Evolutionary conservation across 2,888 invertebrate species (phyloP), one percentile per base, ranked within the genome.

Genomic region (Catocala fraxini): DNA sequence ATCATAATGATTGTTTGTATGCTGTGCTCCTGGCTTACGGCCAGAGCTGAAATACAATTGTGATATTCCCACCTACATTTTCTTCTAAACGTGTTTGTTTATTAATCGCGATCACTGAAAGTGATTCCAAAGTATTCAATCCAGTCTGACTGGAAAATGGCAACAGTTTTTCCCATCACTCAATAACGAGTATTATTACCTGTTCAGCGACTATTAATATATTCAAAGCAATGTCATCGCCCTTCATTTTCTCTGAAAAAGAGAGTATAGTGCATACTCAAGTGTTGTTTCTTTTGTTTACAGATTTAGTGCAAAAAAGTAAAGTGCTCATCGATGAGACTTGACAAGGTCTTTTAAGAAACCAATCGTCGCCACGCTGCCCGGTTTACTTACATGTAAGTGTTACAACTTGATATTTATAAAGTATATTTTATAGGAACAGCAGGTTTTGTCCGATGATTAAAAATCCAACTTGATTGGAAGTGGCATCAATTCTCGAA

Each of bases 251-350:
- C 5, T 52, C 11, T 42, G 35, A 33, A 33, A 15, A 25, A 10
- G 25, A 15, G 6, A 12, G 25, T n/a, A 15, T 43, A 33, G 41
- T 9, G 7, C 6, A 6, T 1, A 46, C 43, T 72, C 46, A 73
- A 34, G 15, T 6, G 5, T 15, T 0, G 5, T 41, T 70, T 73
- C 65, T 45, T 70, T 89, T 89, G 86, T 86, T 67, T 77, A 59
- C 90, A 91, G 90, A 80, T 77, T 73, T 76, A 81, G 84, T 84
- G 84, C 75, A 70, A 63, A 55, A 64, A 69, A 86, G 82, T 87
- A 86, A 72, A 83, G 86, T 89, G 86, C 33, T 55, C 82, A 86
- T 90, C 88, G 85, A 92, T 92, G 91, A 89, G 80, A 88, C 86
- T 82, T 74, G 82, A 81, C 83, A 89, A 87, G 85, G 75, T 79